phyloP scores from a whole-genome alignment of 2,888 invertebrate genomes.

The Alentia gelatinosa region DNA sequence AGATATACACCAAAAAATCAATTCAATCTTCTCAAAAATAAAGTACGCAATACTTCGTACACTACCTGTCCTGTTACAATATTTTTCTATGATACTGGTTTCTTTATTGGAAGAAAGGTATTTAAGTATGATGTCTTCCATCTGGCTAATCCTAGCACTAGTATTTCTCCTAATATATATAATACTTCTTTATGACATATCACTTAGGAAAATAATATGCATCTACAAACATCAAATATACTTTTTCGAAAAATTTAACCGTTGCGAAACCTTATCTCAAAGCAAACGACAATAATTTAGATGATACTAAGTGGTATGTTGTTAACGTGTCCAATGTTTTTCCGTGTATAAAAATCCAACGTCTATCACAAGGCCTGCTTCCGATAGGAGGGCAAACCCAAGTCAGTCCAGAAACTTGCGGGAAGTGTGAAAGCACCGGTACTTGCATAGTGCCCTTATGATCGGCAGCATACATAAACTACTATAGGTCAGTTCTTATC shows the following conservation, averaged over 20 bases:
- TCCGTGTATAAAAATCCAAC: not conserved
- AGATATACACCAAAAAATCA: not conserved
- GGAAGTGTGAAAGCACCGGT: slow-evolving; percentile 44
- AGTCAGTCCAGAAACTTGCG: slow-evolving; percentile 2
- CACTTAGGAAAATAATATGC: not conserved
- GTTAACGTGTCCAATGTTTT: too few relatives aligned
- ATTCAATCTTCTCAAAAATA: not conserved
- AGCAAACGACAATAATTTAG: not conserved
- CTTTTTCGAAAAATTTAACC: not conserved
- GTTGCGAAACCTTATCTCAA: not conserved
- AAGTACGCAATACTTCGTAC: not conserved
- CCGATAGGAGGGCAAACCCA: not conserved
- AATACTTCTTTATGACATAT: not conserved
- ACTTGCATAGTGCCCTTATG: slow-evolving; percentile 30
- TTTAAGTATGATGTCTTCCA: not conserved
- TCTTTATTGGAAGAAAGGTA: too few relatives aligned
- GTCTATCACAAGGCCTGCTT: not conserved
- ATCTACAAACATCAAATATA: not conserved
- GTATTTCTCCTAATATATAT: not conserved
- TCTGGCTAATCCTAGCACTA: not conserved
- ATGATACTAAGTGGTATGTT: not conserved
- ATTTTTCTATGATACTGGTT: too few relatives aligned
- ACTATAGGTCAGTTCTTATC: not conserved
- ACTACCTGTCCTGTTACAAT: not conserved
- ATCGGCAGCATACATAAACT: not conserved